Conservation (phyloP, 2,888 invertebrate genomes). For the Lucinisca nassula region DNA sequence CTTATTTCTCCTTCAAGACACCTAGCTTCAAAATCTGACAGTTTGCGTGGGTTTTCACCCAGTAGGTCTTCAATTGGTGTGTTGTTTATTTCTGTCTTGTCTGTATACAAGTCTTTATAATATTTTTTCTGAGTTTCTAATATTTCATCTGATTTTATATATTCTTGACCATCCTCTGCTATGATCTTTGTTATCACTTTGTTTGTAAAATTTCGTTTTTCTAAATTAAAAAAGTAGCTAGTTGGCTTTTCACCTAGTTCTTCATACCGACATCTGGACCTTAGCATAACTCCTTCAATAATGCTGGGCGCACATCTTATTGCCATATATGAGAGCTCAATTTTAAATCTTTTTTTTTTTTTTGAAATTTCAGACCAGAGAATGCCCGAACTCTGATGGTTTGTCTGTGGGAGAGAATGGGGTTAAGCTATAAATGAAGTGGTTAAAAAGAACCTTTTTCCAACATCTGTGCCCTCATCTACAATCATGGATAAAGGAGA, state of each 20-base stretch:
- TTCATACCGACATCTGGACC: background rate
- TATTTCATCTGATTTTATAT: conserved; percentile 19
- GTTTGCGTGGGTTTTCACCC: background rate
- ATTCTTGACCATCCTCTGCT: background rate
- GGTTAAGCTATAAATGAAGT: too few relatives aligned
- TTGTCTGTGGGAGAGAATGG: too few relatives aligned
- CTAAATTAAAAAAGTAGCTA: background rate
- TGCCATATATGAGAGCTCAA: too few relatives aligned
- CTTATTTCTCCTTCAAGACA: background rate
- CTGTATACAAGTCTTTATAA: conserved; percentile 4
- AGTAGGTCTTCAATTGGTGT: background rate
- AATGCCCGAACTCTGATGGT: too few relatives aligned
- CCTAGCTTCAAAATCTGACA: background rate
- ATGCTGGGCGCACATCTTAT: too few relatives aligned
- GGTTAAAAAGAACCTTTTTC: too few relatives aligned
- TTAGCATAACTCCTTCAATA: background rate
- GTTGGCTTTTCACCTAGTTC: background rate
- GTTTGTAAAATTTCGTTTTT: too few relatives aligned
- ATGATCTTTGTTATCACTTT: background rate
- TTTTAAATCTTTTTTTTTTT: too few relatives aligned
- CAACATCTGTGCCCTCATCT: too few relatives aligned
- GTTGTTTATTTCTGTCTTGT: background rate
- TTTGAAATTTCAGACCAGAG: too few relatives aligned
- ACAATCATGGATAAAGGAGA: too few relatives aligned
- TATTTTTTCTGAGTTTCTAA: background rate